Base-by-base conservation (phyloP, 2,888 invertebrate genomes). In the Cephalotes varians region DNA sequence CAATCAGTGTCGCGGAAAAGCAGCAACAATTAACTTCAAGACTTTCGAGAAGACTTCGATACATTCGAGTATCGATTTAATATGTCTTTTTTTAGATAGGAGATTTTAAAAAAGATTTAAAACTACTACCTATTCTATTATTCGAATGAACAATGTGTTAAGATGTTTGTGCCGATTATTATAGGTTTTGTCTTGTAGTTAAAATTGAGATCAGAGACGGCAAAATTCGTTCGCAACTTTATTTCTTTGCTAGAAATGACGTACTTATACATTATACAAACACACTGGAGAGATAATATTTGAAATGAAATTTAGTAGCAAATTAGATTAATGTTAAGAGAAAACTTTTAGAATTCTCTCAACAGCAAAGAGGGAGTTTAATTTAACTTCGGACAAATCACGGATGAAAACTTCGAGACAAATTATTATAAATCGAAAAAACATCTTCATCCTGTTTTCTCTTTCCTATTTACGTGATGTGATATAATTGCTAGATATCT, bases 401-500 rank as follows among this genome's bases (percentile, higher is more conserved):
- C 25, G 1, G 6, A 54, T 28, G 15, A 10, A 71, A 71, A n/a
- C 18, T 28, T 54, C 15, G 9, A n/a, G 1, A 58, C 18, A 72
- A 21, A 49, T 69, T 31, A 71, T 71, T 37, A 71, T 12, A 56
- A 71, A 40, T 0, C 15, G 25, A 37, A 54, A 37, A 15, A 18
- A 12, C 25, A n/a, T 37, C 5, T 49, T 1, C 15, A 0, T 10
- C 25, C 7, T n/a, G 18, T 44, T 44, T 28, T 73, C 28, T 44
- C n/a, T 44, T 44, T 44, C 9, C n/a, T 60, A 73, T 62, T 62
- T 10, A 44, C 21, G 60, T n/a, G 28, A 44, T 73, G 31, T 44
- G 31, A 62, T 73, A 62, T 44, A 62, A 25, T 10, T 54, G 21
- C 37, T 18, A 62, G 31, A 73, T 56, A 73, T 44, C 62, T 44